phyloP scores from a whole-genome alignment of 1,140 invertebrate genomes.

The Drosophila paulistorum region DNA sequence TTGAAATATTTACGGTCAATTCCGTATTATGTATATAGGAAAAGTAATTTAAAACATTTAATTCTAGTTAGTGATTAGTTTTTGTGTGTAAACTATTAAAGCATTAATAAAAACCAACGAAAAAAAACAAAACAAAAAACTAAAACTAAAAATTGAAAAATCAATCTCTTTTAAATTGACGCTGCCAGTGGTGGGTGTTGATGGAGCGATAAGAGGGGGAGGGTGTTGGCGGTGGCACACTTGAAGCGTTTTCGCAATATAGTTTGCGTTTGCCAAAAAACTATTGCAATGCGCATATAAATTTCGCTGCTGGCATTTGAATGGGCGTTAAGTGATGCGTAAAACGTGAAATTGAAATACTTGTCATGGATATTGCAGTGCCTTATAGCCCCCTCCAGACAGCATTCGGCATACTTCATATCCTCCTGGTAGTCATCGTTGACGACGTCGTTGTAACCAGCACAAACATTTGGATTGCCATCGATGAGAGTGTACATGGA shows the following conservation, averaged over 20 bases:
- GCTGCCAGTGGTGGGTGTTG: too few relatives aligned
- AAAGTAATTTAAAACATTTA: constrained; percentile 17
- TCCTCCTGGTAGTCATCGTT: neutral
- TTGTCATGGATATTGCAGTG: constrained; percentile 52
- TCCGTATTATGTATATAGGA: neutral
- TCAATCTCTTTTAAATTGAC: too few relatives aligned
- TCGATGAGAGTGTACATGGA: constrained; percentile 13
- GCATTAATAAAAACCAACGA: constrained; percentile 27
- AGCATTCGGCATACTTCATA: neutral
- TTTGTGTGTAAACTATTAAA: constrained; percentile 42
- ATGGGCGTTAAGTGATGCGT: constrained; percentile 52
- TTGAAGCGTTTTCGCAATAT: constrained; percentile 11
- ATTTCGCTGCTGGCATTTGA: constrained; percentile 50
- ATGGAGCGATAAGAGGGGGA: too few relatives aligned
- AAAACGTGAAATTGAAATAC: constrained; percentile 64
- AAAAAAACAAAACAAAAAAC: neutral
- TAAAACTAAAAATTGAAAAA: too few relatives aligned
- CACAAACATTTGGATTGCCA: constrained; percentile 30
- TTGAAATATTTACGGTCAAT: constrained; percentile 30
- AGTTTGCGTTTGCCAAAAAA: constrained; percentile 30
- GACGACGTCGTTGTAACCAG: constrained; percentile 4
- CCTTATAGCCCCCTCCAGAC: neutral
- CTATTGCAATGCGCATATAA: constrained; percentile 32
- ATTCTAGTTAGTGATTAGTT: constrained; percentile 7
- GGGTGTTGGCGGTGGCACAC: neutral